phyloP scores from a whole-genome alignment of 37 sponge, comb jelly and placozoan genomes.

The Mnemiopsis leidyi region DNA sequence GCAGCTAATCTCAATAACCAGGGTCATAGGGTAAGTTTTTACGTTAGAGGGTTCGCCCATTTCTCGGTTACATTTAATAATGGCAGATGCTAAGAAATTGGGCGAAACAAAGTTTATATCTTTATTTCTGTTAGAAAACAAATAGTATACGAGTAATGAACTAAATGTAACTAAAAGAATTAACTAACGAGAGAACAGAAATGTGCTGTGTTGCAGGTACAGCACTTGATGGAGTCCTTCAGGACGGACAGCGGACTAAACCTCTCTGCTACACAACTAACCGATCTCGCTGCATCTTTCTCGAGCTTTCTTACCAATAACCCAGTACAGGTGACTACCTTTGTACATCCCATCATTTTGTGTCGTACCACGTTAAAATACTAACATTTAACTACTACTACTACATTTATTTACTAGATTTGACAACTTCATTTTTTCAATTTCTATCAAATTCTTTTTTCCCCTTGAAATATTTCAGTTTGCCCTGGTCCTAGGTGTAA shows the following conservation, averaged over 20 bases:
- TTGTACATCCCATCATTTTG: too few species aligned
- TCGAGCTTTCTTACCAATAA: slow-evolving; percentile 24
- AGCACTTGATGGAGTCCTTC: slow-evolving; percentile 55
- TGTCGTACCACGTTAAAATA: neutral
- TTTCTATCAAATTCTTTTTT: too few species aligned
- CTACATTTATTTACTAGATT: too few species aligned
- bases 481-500: too few species aligned
- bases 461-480: too few species aligned
- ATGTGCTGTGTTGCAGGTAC: slow-evolving; percentile 43
- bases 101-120: too few species aligned
- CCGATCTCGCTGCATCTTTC: slow-evolving; percentile 44
- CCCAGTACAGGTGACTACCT: slow-evolving; percentile 25
- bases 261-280: slow-evolving; percentile 36
- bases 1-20: slow-evolving; percentile 5
- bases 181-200: slow-evolving; percentile 39
- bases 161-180: neutral
- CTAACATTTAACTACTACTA: too few species aligned
- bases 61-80: too few species aligned
- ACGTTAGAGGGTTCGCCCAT: too few species aligned
- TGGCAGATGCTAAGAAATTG: too few species aligned
- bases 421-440: too few species aligned
- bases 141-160: too few species aligned
- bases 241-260: slow-evolving; percentile 53
- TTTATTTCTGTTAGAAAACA: neutral
- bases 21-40: neutral